phyloP scores from a whole-genome alignment of 2,797 vertebrate species.

The Gallinago solitaria region DNA sequence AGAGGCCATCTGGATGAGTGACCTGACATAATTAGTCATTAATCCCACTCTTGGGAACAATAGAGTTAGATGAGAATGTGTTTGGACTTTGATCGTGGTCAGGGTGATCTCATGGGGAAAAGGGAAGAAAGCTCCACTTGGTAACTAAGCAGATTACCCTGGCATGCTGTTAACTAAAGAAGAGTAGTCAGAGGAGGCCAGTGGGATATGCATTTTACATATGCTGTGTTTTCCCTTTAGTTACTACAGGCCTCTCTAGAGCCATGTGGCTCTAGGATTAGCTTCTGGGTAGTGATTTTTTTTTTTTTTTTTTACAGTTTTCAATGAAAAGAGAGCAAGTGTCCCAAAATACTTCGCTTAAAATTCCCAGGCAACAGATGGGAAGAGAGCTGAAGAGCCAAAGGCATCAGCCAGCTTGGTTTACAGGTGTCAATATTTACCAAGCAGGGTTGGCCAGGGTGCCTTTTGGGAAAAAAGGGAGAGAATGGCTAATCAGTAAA shows the following conservation, averaged over 20 bases:
- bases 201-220: conserved; percentile 81
- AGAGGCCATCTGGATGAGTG: conserved; percentile 99
- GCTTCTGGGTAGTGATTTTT: conserved; percentile 70
- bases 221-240: conserved; percentile 75
- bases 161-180: conserved; percentile 89
- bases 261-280: conserved; percentile 84
- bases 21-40: conserved; percentile 99
- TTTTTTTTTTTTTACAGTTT: conserved; percentile 78
- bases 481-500: conserved; percentile 80
- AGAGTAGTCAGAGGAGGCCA: conserved; percentile 79
- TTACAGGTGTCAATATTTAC: conserved; percentile 88
- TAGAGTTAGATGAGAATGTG: conserved; percentile 84
- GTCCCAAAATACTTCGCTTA: conserved; percentile 79
- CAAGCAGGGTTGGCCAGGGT: conserved; percentile 76
- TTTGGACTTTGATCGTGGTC: conserved; percentile 88
- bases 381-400: conserved; percentile 78
- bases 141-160: conserved; percentile 94
- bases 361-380: conserved; percentile 88
- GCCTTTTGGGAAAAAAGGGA: conserved; percentile 73
- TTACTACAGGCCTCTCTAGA: conserved; percentile 71
- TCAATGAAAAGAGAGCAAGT: conserved; percentile 79
- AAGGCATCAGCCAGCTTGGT: conserved; percentile 81
- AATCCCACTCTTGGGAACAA: conserved; percentile 91
- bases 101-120: conserved; percentile 84
- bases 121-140: conserved; percentile 81